Conservation (phyloP, 2,113 vertebrate species). For the Mirza zaza region DNA sequence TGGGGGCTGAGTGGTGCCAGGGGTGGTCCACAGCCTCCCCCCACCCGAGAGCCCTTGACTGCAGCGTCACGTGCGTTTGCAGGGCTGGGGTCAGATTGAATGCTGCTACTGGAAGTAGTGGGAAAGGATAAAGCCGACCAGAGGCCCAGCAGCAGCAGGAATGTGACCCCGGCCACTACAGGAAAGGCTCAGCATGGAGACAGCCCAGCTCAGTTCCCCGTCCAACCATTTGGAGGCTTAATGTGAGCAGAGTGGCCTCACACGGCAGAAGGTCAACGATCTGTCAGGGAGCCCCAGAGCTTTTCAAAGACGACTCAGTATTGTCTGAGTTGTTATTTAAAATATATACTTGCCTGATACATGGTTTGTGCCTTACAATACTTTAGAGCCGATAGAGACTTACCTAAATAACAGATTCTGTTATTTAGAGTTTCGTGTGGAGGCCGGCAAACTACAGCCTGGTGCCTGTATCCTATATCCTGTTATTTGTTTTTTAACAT, state of each 20-base stretch:
- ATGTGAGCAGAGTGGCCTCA: not conserved
- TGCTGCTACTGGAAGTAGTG: accelerated
- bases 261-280: not conserved
- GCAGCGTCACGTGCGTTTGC: not conserved
- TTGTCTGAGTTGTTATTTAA: not conserved
- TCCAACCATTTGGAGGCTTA: no score
- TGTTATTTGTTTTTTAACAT: not conserved
- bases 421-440: not conserved
- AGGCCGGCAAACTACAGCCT: not conserved
- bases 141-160: not conserved
- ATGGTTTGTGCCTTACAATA: not conserved
- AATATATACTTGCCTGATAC: not conserved
- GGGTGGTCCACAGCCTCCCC: not conserved
- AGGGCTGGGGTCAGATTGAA: not conserved
- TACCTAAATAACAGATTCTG: not conserved
- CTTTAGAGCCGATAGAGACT: not conserved
- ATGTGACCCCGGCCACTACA: accelerated
- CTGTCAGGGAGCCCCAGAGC: not conserved
- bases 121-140: not conserved
- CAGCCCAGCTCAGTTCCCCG: accelerated
- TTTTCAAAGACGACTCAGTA: not conserved
- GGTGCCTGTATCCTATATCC: not conserved
- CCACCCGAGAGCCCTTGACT: accelerated
- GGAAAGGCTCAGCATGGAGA: accelerated
- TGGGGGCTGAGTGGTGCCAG: not conserved